These are phyloP conservation scores for Drosophila truncata DNA, from an alignment of 1,140 invertebrate genomes.

Conservation along the genomic window DNA sequence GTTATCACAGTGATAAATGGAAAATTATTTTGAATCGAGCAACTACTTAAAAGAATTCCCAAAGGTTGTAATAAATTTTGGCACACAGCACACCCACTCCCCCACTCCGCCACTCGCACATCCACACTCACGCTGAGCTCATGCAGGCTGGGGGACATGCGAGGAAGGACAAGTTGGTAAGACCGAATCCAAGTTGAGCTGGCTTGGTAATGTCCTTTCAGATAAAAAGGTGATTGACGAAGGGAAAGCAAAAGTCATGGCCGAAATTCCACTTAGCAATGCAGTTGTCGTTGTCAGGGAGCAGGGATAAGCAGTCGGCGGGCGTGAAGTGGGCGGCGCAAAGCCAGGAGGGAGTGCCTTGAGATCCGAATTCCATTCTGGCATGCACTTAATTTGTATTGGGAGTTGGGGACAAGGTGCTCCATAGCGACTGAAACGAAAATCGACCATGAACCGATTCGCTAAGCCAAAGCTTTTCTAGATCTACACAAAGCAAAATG, in stretches of 20 bases:
- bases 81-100: constrained; percentile 36
- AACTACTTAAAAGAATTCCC: constrained; percentile 85
- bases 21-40: constrained; percentile 84
- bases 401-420: constrained; percentile 38
- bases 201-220: constrained; percentile 73
- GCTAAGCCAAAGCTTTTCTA: constrained; percentile 10
- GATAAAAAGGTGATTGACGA: constrained; percentile 83
- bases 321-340: background rate
- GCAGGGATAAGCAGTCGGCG: constrained; percentile 7
- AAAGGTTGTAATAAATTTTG: constrained; percentile 83
- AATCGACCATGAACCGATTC: constrained; percentile 14
- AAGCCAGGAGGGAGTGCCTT: background rate
- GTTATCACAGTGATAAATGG: constrained; percentile 84
- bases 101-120: background rate
- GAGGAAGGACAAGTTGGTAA: constrained; percentile 45
- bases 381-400: constrained; percentile 54
- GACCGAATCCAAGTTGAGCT: constrained; percentile 63
- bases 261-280: constrained; percentile 74
- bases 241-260: constrained; percentile 82
- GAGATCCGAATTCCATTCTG: constrained; percentile 26
- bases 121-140: constrained; percentile 6
- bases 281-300: constrained; percentile 63
- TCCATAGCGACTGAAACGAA: constrained; percentile 3
- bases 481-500: constrained; percentile 14
- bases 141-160: constrained; percentile 47